These are phyloP conservation scores for Geotrypetes seraphini DNA, from an alignment of 2,797 vertebrate species.

Conservation along the genomic window DNA sequence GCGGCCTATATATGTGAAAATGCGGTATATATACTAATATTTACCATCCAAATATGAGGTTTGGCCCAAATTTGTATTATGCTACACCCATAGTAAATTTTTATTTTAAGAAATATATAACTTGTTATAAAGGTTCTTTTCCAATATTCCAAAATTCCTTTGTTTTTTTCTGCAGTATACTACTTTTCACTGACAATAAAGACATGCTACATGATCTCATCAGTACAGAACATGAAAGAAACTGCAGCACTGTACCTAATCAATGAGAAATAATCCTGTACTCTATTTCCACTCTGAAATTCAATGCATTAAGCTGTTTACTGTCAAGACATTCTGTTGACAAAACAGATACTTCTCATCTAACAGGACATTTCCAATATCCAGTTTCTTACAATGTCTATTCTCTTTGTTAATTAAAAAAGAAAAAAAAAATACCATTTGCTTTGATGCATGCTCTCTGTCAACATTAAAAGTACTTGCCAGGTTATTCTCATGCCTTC, in stretches of 20 bases:
- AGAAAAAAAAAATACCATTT: neutral
- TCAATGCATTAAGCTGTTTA: neutral
- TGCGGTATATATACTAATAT: no score
- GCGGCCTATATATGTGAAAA: no score
- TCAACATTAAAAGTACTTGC: no score
- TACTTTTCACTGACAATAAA: neutral
- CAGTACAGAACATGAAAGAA: neutral
- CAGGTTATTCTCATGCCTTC: neutral
- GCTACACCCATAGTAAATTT: no score
- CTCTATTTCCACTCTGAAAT: neutral
- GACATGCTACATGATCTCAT: neutral
- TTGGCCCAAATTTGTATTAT: no score
- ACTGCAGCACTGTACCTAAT: neutral
- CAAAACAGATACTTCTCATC: neutral
- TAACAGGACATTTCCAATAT: conserved; percentile 4
- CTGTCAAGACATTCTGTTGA: conserved; percentile 7
- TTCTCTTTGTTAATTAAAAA: conserved; percentile 5
- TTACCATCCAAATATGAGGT: no score
- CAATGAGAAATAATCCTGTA: neutral
- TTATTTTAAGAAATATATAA: no score
- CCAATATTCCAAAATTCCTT: no score
- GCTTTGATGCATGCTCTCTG: neutral
- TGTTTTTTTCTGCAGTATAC: no score
- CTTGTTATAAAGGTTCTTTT: no score
- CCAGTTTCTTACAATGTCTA: neutral